Conservation (phyloP, 2,113 vertebrate genomes). For the Salminus brasiliensis region DNA sequence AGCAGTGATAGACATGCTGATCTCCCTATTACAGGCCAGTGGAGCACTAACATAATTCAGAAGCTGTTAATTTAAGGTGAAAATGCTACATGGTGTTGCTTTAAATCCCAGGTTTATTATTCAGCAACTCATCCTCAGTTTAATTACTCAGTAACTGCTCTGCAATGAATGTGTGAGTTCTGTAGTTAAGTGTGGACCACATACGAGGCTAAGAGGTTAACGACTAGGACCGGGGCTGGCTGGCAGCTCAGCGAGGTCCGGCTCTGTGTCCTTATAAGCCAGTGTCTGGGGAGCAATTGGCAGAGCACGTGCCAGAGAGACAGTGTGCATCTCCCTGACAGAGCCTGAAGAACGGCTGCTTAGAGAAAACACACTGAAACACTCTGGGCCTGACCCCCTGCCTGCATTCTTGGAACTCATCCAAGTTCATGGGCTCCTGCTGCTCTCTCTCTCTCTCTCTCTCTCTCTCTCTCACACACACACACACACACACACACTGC, state of each 20-base stretch:
- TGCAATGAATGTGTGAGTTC: background rate
- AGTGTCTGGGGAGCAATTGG: conserved; percentile 56
- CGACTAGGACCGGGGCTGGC: background rate
- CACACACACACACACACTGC: too few species aligned
- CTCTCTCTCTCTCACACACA: conserved; percentile 23
- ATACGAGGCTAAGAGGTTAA: background rate
- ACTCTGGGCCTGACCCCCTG: background rate
- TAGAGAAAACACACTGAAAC: conserved; percentile 11
- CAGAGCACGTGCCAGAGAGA: conserved; percentile 65
- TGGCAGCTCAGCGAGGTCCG: background rate
- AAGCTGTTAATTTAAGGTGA: too few species aligned
- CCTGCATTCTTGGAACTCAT: conserved; percentile 21
- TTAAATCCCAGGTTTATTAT: background rate
- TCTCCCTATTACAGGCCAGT: too few species aligned
- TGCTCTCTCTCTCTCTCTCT: background rate
- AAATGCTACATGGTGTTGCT: too few species aligned
- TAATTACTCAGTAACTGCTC: too few species aligned
- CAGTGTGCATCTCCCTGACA: conserved; percentile 65
- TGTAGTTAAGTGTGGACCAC: background rate
- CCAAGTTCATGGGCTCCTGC: background rate
- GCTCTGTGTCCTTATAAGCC: conserved; percentile 19
- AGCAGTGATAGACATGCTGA: too few species aligned
- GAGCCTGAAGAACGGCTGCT: conserved; percentile 31
- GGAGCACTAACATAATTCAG: too few species aligned
- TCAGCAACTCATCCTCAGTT: too few species aligned